A percentile compares a stretch with the other conserved stretches of the same genome.
Conservation (phyloP, 64 coral and sea anemone species). For the Catalaphyllia jardinei region DNA sequence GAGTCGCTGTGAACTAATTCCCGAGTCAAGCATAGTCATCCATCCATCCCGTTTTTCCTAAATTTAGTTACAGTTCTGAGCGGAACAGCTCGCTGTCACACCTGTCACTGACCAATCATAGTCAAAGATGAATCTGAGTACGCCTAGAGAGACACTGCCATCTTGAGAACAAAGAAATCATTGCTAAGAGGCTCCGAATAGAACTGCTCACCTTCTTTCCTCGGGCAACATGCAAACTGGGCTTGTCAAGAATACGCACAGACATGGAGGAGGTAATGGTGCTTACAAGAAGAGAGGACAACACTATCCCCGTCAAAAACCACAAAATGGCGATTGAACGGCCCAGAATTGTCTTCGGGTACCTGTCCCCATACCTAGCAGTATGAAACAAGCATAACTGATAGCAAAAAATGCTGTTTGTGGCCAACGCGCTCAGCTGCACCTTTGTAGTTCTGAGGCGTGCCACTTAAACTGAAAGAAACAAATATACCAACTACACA, state of each 20-base stretch:
- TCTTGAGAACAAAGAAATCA: too few species aligned
- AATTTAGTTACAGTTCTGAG: too few species aligned
- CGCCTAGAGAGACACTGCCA: too few species aligned
- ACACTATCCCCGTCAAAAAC: slow-evolving; percentile 53
- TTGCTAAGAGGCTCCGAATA: neutral
- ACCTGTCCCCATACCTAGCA: slow-evolving; percentile 54
- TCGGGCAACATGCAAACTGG: slow-evolving; percentile 1
- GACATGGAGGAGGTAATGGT: slow-evolving; percentile 64
- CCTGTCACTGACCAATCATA: too few species aligned
- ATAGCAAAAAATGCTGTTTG: too few species aligned
- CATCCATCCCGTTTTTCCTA: too few species aligned
- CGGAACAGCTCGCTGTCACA: too few species aligned
- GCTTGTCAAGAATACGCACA: slow-evolving; percentile 45
- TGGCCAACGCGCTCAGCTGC: too few species aligned
- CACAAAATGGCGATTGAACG: slow-evolving; percentile 46
- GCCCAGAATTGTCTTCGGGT: slow-evolving; percentile 18
- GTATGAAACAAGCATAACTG: neutral
- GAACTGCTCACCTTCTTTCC: slow-evolving; percentile 58
- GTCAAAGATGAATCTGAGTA: too few species aligned
- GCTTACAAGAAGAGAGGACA: slow-evolving; percentile 43
- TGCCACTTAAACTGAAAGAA: neutral
- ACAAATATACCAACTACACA: neutral
- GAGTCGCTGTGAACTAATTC: too few species aligned
- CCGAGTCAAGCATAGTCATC: too few species aligned
- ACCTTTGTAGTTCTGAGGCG: neutral